Evolutionary conservation across 2,888 invertebrate genomes (phyloP), one percentile per base, ranked within the genome.

Genomic region (Himalopsyche tibetana): DNA sequence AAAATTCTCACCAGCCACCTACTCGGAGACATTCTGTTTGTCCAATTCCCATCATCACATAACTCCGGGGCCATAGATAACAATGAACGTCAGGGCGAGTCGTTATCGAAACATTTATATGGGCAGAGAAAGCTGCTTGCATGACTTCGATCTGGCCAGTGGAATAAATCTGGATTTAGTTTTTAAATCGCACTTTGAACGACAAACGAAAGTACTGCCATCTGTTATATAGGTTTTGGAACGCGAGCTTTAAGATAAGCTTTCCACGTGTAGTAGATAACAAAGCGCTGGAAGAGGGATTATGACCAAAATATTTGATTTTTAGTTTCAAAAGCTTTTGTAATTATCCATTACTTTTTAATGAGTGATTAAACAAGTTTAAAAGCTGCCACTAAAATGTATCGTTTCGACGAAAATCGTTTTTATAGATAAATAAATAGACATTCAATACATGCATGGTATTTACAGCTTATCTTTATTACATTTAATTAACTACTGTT

Each of bases 71-170:
- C 81, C 55, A 55, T 36, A 82, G 40, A 82, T 55, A 82, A 82
- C 82, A 82, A 82, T 82, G 82, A 55, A 56, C 82, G 45, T 19
- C 55, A 56, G 36, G 56, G 82, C 56, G 17, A 55, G 56, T 38
- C 55, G 81, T 81, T 81, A 82, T 82, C 55, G 55, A 55, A 55
- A 82, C 55, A 36, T 82, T 82, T 82, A 74, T 74, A 82, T 56
- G 82, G 82, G 6, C 82, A 56, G 82, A 82, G 82, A 82, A 82
- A 82, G 82, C 55, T 55, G 55, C 36, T 15, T 28, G 28, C 36
- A 36, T 36, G 74, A 74, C 36, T 38, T 15, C 36, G 74, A 36
- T 74, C 36, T 74, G 15, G 74, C 36, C 36, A 38, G 74, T 74
- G 28, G 74, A 74, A 74, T 74, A 74, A 74, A 74, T 74, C 74